phyloP scores from a whole-genome alignment of 1,140 invertebrate species.

The Mercenaria mercenaria region DNA sequence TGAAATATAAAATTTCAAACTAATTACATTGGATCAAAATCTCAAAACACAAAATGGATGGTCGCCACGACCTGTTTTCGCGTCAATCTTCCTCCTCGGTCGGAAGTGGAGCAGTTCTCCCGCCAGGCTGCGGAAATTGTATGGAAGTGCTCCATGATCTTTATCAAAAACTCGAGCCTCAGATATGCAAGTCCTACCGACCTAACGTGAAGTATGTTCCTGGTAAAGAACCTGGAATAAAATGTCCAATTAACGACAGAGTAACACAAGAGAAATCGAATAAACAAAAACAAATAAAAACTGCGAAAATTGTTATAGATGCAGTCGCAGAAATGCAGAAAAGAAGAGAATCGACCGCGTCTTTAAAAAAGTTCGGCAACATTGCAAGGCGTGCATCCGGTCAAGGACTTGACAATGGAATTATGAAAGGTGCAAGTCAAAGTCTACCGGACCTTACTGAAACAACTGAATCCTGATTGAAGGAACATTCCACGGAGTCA shows the following conservation, averaged over 20 bases:
- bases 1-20: too few relatives aligned
- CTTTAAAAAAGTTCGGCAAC: neutral
- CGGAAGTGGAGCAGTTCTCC: constrained; percentile 7
- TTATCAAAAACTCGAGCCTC: constrained; percentile 50
- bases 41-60: neutral
- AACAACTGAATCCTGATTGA: neutral
- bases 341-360: neutral
- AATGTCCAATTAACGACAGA: neutral
- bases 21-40: too few relatives aligned
- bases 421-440: neutral
- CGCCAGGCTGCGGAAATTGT: constrained; percentile 4
- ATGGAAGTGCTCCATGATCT: constrained; percentile 11
- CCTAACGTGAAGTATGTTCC: constrained; percentile 39
- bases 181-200: constrained; percentile 55
- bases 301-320: constrained; percentile 16
- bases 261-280: neutral
- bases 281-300: constrained; percentile 39
- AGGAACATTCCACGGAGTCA: too few relatives aligned
- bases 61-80: constrained; percentile 30
- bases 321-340: constrained; percentile 40
- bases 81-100: constrained; percentile 8
- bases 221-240: neutral
- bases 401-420: neutral
- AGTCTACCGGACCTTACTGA: neutral
- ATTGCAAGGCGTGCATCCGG: neutral